These are phyloP conservation scores for Phaonia tiefii DNA, from an alignment of 2,888 invertebrate species.

Conservation along the genomic window DNA sequence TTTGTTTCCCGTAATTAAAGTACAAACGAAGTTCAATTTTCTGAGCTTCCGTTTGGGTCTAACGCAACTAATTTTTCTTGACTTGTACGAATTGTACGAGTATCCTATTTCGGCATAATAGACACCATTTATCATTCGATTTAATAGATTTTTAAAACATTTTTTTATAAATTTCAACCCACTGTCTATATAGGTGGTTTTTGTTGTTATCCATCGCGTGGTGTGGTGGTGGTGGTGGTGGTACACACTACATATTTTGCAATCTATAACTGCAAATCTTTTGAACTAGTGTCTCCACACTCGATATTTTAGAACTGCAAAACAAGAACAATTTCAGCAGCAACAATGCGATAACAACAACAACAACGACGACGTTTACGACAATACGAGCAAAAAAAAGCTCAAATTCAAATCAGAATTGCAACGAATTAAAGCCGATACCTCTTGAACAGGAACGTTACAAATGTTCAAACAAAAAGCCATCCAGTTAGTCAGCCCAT, in stretches of 20 bases:
- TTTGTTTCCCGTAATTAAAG: too few species aligned
- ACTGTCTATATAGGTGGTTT: not conserved
- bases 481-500: too few species aligned
- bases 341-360: conserved; percentile 20
- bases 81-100: too few species aligned
- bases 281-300: conserved; percentile 64
- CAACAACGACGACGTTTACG: conserved; percentile 26
- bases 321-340: conserved; percentile 43
- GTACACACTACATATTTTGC: conserved; percentile 61
- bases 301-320: conserved; percentile 30
- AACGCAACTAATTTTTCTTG: too few species aligned
- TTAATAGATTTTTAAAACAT: too few species aligned
- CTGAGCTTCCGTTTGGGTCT: too few species aligned
- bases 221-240: too few species aligned
- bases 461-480: conserved; percentile 2
- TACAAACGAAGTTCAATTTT: too few species aligned
- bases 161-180: too few species aligned
- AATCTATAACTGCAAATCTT: conserved; percentile 67
- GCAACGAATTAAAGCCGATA: conserved; percentile 71
- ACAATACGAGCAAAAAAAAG: conserved; percentile 43
- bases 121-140: too few species aligned
- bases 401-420: conserved; percentile 50
- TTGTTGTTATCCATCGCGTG: conserved; percentile 56
- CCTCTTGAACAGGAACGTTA: conserved; percentile 71
- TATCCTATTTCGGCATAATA: too few species aligned